Base-by-base conservation (phyloP, 1,140 invertebrate species). In the Ditylenchus dipsaci region DNA sequence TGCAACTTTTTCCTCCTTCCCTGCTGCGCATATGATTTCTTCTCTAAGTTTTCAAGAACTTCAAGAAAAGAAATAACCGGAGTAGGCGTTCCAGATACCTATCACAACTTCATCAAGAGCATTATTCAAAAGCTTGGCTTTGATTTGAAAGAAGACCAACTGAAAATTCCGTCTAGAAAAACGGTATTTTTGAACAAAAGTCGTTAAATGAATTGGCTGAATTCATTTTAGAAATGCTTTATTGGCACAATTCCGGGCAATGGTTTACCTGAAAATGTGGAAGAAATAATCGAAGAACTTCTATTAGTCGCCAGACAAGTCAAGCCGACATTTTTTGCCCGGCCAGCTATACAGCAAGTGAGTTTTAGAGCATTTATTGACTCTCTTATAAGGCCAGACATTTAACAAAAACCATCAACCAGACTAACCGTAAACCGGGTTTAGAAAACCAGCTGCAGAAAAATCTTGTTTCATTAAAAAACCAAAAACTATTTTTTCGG, bases 131-230 rank as follows among this genome's bases (percentile, higher is more conserved):
- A 45, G 23, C 68, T 74, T 17, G 73, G 73, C 15, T 74, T 74
- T 43, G 26, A 65, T 19, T 33, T 74, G 13, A 15, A 68, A 38
- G 38, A 27, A 9, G 73, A 74, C 65, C 45, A 49, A 30, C 59
- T 74, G 38, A 73, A 63, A 63, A 74, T 73, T 15, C 60, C 73
- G 23, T 76, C 74, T n/a, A 45, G 63, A 26, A 76, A 76, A 74
- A 67, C 38, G 19, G 73, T 70, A 29, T 30, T 19, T 65, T n/a
- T n/a, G n/a, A n/a, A n/a, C 43, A 11, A 45, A 45, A 45, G 30
- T 62, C 21, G 64, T 49, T 26, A 27, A 19, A 0, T 56, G 29
- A 17, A n/a, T n/a, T 17, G 38, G 11, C 13, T 5, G 29, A 26
- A 67, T 3, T 13, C 17, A 26, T 30, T 73, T 72, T 21, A 75